A percentile compares a stretch with the other conserved stretches of the same genome.
These are phyloP conservation scores for Neodon shergylaensis DNA, from an alignment of 2,113 vertebrate genomes.

Conservation along the genomic window DNA sequence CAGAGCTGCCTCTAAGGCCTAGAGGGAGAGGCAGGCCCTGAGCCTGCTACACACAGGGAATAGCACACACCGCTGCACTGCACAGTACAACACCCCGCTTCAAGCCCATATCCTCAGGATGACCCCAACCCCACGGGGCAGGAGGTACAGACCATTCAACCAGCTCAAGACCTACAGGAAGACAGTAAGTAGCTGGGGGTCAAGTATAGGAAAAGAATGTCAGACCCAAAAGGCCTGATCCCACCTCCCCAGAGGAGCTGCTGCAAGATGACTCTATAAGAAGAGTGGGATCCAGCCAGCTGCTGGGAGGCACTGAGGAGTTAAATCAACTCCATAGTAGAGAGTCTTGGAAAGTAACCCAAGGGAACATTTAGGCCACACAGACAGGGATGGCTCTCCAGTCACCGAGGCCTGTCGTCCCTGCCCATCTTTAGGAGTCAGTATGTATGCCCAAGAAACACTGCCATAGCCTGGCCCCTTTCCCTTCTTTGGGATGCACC, in stretches of 20 bases:
- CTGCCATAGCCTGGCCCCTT: neutral
- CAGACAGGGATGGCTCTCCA: neutral
- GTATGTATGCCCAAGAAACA: rapidly evolving
- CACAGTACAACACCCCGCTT: neutral
- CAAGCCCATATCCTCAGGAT: neutral
- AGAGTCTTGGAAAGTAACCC: neutral
- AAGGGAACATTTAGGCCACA: neutral
- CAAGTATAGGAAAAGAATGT: neutral
- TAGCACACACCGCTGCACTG: neutral
- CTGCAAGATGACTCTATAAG: neutral
- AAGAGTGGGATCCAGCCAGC: rapidly evolving
- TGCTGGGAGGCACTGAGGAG: neutral
- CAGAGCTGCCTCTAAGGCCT: neutral
- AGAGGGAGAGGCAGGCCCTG: neutral
- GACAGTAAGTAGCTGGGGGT: neutral
- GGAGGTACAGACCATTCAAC: neutral
- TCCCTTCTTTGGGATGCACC: neutral
- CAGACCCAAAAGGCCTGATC: too few relatives aligned
- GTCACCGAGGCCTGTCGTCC: neutral
- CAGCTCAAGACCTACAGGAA: neutral
- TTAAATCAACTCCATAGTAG: neutral
- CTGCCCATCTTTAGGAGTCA: neutral
- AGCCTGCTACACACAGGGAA: neutral
- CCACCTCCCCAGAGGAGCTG: neutral
- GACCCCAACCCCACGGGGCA: too few relatives aligned